Evolutionary conservation across 2,888 invertebrate species (phyloP).

Genomic region (Tenthredo livida): DNA sequence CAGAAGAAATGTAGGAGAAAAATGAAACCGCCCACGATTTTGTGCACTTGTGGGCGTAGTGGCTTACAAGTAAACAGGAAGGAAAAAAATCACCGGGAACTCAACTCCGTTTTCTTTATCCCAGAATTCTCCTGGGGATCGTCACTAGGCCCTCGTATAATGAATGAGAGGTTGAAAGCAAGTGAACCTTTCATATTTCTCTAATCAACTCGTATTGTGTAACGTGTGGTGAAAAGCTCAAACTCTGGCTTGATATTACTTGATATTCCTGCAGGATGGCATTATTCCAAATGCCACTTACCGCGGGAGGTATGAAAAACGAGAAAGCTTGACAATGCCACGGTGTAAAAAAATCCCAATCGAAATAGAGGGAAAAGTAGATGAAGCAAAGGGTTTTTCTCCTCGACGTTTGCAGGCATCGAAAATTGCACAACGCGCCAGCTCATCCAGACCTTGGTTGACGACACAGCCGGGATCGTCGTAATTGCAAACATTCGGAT

Average conservation of each 20-base stretch:
- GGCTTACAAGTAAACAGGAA: slow-evolving; percentile 2
- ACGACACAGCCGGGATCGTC: slow-evolving; percentile 4
- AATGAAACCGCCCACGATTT: neutral
- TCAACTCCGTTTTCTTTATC: neutral
- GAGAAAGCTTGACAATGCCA: neutral
- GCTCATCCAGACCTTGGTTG: slow-evolving; percentile 5
- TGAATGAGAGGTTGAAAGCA: slow-evolving; percentile 27
- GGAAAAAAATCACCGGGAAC: neutral
- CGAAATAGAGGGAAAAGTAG: neutral
- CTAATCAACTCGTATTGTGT: slow-evolving; percentile 32
- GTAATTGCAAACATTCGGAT: slow-evolving; percentile 40
- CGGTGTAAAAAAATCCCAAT: neutral
- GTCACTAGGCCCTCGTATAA: slow-evolving; percentile 16
- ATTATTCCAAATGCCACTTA: slow-evolving; percentile 2
- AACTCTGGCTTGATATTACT: neutral
- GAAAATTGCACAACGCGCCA: slow-evolving; percentile 26
- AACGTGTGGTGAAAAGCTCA: slow-evolving; percentile 5
- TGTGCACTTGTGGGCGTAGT: neutral
- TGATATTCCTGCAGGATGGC: neutral
- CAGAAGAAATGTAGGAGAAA: neutral
- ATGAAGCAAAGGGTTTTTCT: neutral
- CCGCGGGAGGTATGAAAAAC: neutral
- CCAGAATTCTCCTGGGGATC: slow-evolving; percentile 5
- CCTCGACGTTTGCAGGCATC: neutral
- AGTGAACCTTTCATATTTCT: slow-evolving; percentile 34